phyloP scores from a whole-genome alignment of 2,113 vertebrate genomes.

The Cichladusa arquata region DNA sequence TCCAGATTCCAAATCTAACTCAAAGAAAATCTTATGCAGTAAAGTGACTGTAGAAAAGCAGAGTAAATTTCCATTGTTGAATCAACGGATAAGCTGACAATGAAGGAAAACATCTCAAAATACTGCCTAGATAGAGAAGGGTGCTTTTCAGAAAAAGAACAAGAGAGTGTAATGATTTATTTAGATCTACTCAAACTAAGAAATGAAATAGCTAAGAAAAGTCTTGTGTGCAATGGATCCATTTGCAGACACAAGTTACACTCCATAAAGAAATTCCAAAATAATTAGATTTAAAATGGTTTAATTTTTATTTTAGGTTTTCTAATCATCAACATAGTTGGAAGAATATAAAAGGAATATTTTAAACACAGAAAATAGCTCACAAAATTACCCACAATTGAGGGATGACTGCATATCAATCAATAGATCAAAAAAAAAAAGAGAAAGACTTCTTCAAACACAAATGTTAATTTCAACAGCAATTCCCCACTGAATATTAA shows the following conservation, averaged over 20 bases:
- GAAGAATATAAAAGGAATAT: background rate
- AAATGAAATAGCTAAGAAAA: background rate
- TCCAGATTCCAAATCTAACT: background rate
- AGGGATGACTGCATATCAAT: background rate
- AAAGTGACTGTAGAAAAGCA: background rate
- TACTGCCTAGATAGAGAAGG: background rate
- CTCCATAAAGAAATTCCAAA: background rate
- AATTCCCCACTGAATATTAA: background rate
- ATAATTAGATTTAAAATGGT: background rate
- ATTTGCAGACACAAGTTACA: background rate
- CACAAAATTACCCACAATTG: background rate
- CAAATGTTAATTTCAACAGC: background rate
- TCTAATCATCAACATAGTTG: background rate
- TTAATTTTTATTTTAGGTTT: background rate
- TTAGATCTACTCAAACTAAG: background rate
- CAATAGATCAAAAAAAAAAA: slow-evolving; percentile 29
- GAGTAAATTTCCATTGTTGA: background rate
- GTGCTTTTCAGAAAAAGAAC: background rate
- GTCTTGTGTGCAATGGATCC: background rate
- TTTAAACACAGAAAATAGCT: background rate
- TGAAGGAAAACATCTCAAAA: background rate
- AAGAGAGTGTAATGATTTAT: background rate
- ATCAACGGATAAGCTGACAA: background rate
- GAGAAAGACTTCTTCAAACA: slow-evolving; percentile 15
- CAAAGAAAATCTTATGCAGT: background rate